These are phyloP conservation scores for Caenorhabditis sulstoni DNA, from an alignment of 2,888 invertebrate species.

Conservation along the genomic window DNA sequence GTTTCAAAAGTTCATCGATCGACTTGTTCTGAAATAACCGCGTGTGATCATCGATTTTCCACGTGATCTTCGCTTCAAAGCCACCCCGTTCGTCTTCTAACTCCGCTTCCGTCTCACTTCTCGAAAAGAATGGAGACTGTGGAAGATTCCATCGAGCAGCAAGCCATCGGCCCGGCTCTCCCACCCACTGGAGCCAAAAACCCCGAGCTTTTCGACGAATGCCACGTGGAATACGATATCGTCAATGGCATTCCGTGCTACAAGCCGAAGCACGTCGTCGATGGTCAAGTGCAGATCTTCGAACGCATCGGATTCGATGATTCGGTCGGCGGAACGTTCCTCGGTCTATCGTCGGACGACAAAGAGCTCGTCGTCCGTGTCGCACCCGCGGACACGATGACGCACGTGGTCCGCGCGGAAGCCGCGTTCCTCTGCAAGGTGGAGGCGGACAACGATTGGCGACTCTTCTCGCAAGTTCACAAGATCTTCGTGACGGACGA, in stretches of 20 bases:
- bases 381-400: conserved; percentile 41
- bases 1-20: conserved; percentile 88
- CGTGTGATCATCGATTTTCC: no score
- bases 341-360: conserved; percentile 62
- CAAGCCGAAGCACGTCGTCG: conserved; percentile 63
- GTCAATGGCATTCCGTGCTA: conserved; percentile 70
- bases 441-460: conserved; percentile 66
- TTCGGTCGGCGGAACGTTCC: conserved; percentile 70
- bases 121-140: conserved; percentile 13
- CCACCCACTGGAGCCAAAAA: conserved; percentile 16
- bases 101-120: not conserved
- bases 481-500: conserved; percentile 62
- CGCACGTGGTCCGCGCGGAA: conserved; percentile 63
- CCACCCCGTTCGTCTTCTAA: no score
- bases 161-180: conserved; percentile 31
- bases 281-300: conserved; percentile 67
- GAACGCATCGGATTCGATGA: conserved; percentile 75
- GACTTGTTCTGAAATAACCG: conserved; percentile 88
- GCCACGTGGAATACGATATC: conserved; percentile 48
- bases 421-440: conserved; percentile 70
- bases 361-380: conserved; percentile 73
- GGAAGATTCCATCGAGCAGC: conserved; percentile 19
- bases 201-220: conserved; percentile 13
- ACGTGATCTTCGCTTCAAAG: conserved; percentile 8
- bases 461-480: conserved; percentile 68